phyloP scores from a whole-genome alignment of 2,888 invertebrate genomes.

The Philaethria dido region DNA sequence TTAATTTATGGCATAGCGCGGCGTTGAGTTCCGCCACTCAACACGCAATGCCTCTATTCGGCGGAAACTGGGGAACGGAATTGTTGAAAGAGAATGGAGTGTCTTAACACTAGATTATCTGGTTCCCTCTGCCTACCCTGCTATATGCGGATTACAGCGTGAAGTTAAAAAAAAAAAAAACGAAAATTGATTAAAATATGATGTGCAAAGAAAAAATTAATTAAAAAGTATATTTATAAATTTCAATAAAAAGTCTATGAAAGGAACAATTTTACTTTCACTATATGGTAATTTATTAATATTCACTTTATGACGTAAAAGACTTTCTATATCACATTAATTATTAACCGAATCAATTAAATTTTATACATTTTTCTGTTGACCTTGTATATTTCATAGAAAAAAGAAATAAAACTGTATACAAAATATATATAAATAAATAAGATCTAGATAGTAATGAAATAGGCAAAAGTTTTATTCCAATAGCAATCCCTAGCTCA shows the following conservation, averaged over 20 bases:
- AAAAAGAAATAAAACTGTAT: neutral
- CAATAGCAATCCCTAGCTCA: neutral
- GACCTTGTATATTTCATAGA: too few relatives aligned
- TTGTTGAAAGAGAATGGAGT: too few relatives aligned
- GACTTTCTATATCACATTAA: neutral
- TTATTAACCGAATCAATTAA: neutral
- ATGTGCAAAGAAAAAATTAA: neutral
- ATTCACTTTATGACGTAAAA: neutral
- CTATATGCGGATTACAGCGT: too few relatives aligned
- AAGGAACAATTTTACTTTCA: slow-evolving; percentile 2
- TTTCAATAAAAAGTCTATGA: neutral
- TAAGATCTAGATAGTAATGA: neutral
- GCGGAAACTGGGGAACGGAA: too few relatives aligned
- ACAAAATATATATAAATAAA: neutral
- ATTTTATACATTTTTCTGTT: too few relatives aligned
- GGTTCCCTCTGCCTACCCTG: too few relatives aligned
- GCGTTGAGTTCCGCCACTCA: too few relatives aligned
- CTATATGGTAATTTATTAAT: neutral
- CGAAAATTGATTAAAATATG: neutral
- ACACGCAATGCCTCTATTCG: too few relatives aligned
- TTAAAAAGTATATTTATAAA: neutral
- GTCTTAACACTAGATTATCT: too few relatives aligned
- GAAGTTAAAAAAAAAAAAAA: too few relatives aligned
- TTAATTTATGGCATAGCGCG: too few relatives aligned
- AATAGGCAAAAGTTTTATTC: neutral